Base-by-base conservation (phyloP, 2,797 vertebrate species). In the Triplophysa bombifrons region DNA sequence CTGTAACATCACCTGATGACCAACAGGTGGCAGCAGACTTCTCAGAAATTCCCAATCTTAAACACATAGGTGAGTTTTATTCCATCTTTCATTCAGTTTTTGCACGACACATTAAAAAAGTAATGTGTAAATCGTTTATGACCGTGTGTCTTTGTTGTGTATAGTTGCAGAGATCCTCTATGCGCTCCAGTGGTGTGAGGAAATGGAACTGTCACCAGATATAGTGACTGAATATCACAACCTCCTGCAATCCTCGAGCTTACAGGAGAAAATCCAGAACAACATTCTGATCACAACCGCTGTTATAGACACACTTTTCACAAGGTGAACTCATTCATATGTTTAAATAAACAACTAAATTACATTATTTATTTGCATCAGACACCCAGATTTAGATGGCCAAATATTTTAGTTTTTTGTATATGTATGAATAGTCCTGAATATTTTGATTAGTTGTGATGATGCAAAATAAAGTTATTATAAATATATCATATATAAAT, bases 231-330 rank as follows among this genome's bases (percentile, higher is more conserved):
- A 94, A 17, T 96, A 94, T 88, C 86, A 90, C 88, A 90, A 74
- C 27, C 91, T 96, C 88, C 91, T 97, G 67, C 88, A 90, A 71
- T 93, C 94, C 71, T 92, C 94, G 90, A 89, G 88, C 13, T 85
- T 97, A 66, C 92, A 92, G 0, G 91, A 88, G 22, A 92, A 91
- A 56, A 88, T 88, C 17, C 74, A 25, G 81, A 90, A 64, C 72
- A 27, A 81, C 86, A 82, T 84, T 86, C 85, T 83, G 63, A 55
- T 82, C 77, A 53, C 70, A 77, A 25, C 86, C 17, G 77, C 72
- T 50, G 85, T 98, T 76, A 89, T 95, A 55, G 87, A 95, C 82
- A 92, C 89, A 0, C 70, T 99, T 34, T 96, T 96, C 90, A 89
- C 86, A 63, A 96, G 95, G 98, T 98, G 82, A 90, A 85, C 53